phyloP scores from a whole-genome alignment of 2,797 vertebrate species.

The Morus bassanus region DNA sequence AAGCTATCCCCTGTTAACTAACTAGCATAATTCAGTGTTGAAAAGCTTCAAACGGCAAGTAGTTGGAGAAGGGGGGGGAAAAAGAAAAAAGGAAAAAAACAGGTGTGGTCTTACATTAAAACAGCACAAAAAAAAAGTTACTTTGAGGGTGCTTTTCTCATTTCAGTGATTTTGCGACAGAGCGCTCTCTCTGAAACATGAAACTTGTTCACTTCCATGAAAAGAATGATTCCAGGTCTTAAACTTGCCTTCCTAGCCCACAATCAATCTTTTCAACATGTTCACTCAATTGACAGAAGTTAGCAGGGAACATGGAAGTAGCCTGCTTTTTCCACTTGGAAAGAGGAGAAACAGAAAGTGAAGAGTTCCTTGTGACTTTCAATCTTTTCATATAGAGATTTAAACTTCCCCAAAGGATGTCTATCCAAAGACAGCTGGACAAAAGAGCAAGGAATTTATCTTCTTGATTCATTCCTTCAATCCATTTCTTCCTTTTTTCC shows the following conservation, averaged over 20 bases:
- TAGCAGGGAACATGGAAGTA: neutral
- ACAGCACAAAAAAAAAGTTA: neutral
- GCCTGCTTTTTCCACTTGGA: neutral
- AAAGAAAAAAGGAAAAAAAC: neutral
- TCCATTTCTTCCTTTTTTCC: neutral
- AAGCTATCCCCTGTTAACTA: neutral
- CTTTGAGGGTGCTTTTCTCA: neutral
- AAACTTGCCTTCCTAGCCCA: neutral
- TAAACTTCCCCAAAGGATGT: neutral
- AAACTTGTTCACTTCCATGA: neutral
- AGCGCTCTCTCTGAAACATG: neutral
- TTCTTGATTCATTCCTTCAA: neutral
- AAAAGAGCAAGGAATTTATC: conserved; percentile 1
- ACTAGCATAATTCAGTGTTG: neutral
- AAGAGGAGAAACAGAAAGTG: neutral
- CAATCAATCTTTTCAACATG: neutral
- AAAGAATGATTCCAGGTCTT: neutral
- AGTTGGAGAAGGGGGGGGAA: neutral
- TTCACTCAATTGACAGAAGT: neutral
- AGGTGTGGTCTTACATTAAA: neutral
- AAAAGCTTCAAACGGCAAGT: neutral
- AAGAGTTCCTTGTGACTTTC: neutral
- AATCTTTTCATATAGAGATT: neutral
- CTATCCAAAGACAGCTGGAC: neutral
- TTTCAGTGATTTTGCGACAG: neutral